These are phyloP conservation scores for Invenusta paracnida DNA, from an alignment of 2,888 invertebrate genomes.

Conservation along the genomic window DNA sequence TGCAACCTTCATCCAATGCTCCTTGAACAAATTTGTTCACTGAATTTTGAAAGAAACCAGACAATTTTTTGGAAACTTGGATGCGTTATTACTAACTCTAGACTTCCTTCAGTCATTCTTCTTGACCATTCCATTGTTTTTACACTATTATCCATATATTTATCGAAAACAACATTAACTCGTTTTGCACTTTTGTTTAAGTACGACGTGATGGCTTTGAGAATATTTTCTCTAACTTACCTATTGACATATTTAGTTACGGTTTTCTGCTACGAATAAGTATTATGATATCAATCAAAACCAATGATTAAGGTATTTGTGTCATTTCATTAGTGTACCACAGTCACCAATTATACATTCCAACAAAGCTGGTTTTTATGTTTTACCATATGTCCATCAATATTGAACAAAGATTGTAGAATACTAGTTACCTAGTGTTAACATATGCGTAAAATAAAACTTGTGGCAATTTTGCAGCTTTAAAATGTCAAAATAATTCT, in stretches of 20 bases:
- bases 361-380: conserved; percentile 5
- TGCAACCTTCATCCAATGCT: conserved; percentile 11
- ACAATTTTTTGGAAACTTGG: conserved; percentile 16
- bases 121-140: conserved; percentile 13
- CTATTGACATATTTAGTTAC: not conserved
- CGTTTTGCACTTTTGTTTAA: not conserved
- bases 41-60: not conserved
- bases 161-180: conserved; percentile 7
- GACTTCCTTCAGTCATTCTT: conserved; percentile 23
- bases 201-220: conserved; percentile 9
- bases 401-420: conserved; percentile 6
- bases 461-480: not conserved
- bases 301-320: conserved; percentile 19
- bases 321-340: not conserved
- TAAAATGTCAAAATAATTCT: conserved; percentile 22
- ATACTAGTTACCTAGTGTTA: not conserved
- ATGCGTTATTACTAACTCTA: conserved; percentile 17
- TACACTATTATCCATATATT: conserved; percentile 12
- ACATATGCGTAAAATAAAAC: not conserved
- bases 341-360: conserved; percentile 17
- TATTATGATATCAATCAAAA: not conserved
- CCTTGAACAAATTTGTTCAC: not conserved
- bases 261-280: not conserved
- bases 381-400: not conserved
- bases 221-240: not conserved